Base-by-base conservation (phyloP, 92 coral and sea anemone genomes). In the Epizoanthus stellaris region DNA sequence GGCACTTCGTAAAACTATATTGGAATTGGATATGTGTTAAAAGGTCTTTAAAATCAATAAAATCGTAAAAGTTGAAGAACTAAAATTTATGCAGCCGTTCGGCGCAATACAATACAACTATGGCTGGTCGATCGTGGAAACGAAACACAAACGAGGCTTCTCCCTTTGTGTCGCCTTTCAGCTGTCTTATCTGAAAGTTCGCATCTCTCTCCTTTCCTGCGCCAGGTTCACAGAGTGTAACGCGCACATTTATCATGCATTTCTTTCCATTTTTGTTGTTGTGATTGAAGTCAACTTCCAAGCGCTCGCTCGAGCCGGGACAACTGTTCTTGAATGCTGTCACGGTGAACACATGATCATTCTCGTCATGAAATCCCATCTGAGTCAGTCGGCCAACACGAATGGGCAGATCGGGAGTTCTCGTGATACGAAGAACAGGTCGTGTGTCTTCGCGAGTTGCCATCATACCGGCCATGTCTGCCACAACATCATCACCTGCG, bases 101-200 rank as follows among this genome's bases (percentile, higher is more conserved):
- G n/a, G n/a, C n/a, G n/a, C n/a, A n/a, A n/a, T n/a, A n/a, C n/a
- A n/a, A n/a, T n/a, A n/a, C n/a, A n/a, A n/a, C n/a, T 38, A 79
- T 80, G 14, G 86, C 76, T 67, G 64, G 40, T 10, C 72, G 86
- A 54, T 87, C 90, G 20, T 69, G 73, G 58, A 87, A 87, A 16
- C 86, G 90, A 64, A 87, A 87, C 49, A 45, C 80, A 61, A 79
- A 87, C 2, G 61, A 76, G 30, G 40, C 70, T 9, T 79, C 65
- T 7, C 36, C 36, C 36, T 30, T 30, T 30, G 36, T 30, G 36
- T 30, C 36, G 36, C 36, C 1, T 30, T 30, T 30, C 1, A 30
- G 36, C 36, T 30, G 36, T 30, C 36, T 30, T 1, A 30, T 30
- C 36, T 30, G 36, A 63, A 17, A 87, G 25, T 61, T 70, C n/a